Conservation (phyloP, 2,888 invertebrate genomes). For the Ennomos quercinarius region DNA sequence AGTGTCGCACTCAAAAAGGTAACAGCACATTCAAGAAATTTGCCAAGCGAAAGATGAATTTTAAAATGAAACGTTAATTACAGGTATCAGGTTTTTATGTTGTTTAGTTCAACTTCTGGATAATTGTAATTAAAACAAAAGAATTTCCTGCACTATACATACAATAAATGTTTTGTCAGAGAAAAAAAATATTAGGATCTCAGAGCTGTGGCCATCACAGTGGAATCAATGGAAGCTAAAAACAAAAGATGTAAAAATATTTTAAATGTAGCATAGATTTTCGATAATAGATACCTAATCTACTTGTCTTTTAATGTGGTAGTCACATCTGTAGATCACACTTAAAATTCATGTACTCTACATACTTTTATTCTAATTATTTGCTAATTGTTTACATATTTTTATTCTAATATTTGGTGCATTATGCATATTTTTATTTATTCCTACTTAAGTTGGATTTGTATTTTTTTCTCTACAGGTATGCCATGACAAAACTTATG, state of each 20-base stretch:
- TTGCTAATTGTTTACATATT: too few relatives aligned
- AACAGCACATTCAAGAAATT: constrained; percentile 68
- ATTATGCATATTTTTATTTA: too few relatives aligned
- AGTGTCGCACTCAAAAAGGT: constrained; percentile 70
- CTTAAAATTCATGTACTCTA: too few relatives aligned
- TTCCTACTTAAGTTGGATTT: too few relatives aligned
- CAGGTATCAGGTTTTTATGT: not conserved
- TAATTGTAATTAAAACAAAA: constrained; percentile 25
- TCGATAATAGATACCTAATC: not conserved
- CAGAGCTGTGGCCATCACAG: not conserved
- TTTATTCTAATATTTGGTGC: too few relatives aligned
- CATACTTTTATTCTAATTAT: too few relatives aligned
- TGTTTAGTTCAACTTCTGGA: constrained; percentile 1
- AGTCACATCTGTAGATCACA: too few relatives aligned
- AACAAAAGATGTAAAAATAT: not conserved
- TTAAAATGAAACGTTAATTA: constrained; percentile 68
- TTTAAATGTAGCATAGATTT: constrained; percentile 1
- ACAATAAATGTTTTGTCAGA: constrained; percentile 24
- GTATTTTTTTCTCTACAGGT: too few relatives aligned
- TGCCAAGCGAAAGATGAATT: constrained; percentile 68
- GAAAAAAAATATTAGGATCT: constrained; percentile 21
- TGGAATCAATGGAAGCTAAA: constrained; percentile 11
- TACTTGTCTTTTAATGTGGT: too few relatives aligned
- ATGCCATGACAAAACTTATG: too few relatives aligned
- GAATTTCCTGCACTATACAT: constrained; percentile 30